Evolutionary conservation across 2,113 vertebrate species (phyloP).

Genomic region (Tichodroma muraria): DNA sequence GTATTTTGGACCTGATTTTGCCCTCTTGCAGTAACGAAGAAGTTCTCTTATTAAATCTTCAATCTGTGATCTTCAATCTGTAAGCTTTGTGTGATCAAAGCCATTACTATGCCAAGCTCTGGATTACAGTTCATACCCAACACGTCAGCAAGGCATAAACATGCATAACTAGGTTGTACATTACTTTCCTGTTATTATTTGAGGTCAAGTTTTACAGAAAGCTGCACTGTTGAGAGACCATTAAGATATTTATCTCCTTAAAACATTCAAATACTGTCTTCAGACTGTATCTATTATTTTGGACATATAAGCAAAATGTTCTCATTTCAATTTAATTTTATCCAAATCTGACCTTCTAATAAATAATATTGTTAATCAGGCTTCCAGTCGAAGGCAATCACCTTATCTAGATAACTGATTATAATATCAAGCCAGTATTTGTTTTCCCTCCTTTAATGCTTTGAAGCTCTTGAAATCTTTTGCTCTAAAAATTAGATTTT

Average conservation of each 20-base stretch:
- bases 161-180: neutral
- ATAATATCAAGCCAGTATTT: neutral
- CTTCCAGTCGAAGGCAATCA: neutral
- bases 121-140: neutral
- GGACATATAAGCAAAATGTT: neutral
- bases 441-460: conserved; percentile 14
- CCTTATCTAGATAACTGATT: neutral
- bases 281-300: conserved; percentile 5
- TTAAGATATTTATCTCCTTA: conserved; percentile 35
- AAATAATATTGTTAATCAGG: conserved; percentile 32
- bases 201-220: conserved; percentile 27
- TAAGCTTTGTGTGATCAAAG: neutral
- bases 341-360: neutral
- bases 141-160: neutral
- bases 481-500: neutral
- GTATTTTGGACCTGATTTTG: neutral
- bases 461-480: neutral
- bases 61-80: too few species aligned
- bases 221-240: neutral
- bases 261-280: conserved; percentile 4
- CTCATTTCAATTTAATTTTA: neutral
- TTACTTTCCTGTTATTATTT: conserved; percentile 34
- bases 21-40: neutral
- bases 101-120: neutral
- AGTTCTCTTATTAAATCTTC: neutral